A percentile compares a stretch with the other conserved stretches of the same genome.
Evolutionary conservation across 1,140 invertebrate species (phyloP).

Genomic region (Rhopalosiphum padi): DNA sequence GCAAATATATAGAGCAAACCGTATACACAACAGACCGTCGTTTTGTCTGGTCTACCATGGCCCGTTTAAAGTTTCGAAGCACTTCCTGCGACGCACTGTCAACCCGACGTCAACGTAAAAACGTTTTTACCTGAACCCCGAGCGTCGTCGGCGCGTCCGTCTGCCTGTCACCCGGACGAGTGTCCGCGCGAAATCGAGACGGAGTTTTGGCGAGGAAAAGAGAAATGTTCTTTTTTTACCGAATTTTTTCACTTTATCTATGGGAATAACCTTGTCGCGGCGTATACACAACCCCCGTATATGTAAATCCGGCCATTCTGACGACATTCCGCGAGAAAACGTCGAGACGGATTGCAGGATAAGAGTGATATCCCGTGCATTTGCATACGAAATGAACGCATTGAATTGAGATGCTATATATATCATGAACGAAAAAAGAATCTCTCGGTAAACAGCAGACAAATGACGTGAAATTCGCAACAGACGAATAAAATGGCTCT

Average conservation of each 20-base stretch:
- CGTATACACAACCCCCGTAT: neutral
- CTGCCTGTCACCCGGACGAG: neutral
- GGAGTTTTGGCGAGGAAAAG: neutral
- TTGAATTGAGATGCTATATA: neutral
- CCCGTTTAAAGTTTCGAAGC: neutral
- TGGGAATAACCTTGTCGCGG: neutral
- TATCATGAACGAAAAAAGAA: neutral
- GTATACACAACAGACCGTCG: neutral
- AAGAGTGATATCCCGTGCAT: neutral
- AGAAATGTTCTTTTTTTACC: neutral
- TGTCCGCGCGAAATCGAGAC: neutral
- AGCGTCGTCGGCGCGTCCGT: neutral
- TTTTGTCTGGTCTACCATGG: too few relatives aligned
- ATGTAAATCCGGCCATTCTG: neutral
- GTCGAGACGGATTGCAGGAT: neutral
- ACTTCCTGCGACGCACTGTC: neutral
- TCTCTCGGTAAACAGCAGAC: neutral
- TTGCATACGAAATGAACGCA: constrained; percentile 22
- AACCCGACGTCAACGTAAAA: neutral
- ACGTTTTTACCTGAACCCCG: neutral
- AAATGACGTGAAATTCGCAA: neutral
- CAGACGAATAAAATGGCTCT: neutral
- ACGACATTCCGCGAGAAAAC: neutral
- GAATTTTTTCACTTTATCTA: neutral
- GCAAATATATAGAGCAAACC: neutral